These are phyloP conservation scores for Pycnomerus fuliginosus DNA, from an alignment of 2,888 invertebrate species.

Conservation along the genomic window DNA sequence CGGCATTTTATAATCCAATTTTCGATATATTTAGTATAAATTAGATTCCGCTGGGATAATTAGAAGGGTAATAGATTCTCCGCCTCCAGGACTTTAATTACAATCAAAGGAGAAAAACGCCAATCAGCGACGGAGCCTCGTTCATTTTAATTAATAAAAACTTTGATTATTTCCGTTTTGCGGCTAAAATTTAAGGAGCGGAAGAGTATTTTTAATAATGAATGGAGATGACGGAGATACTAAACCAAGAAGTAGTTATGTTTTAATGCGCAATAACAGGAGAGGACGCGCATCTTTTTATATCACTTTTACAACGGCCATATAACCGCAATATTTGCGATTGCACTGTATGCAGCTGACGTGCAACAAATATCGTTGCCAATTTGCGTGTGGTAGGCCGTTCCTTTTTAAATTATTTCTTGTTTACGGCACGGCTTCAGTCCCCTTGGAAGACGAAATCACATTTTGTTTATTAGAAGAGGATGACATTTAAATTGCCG, in stretches of 20 bases:
- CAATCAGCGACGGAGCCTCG: slow-evolving; percentile 9
- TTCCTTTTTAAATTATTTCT: slow-evolving; percentile 14
- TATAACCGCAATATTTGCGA: slow-evolving; percentile 23
- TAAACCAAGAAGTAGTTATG: slow-evolving; percentile 16
- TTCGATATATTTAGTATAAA: slow-evolving; percentile 33
- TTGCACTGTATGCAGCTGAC: slow-evolving; percentile 9
- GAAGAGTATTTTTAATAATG: slow-evolving; percentile 9
- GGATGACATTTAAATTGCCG: slow-evolving; percentile 4
- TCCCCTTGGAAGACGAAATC: slow-evolving; percentile 13
- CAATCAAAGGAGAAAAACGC: slow-evolving; percentile 15
- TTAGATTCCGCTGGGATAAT: slow-evolving; percentile 30
- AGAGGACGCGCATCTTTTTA: slow-evolving; percentile 5
- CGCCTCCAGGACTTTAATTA: slow-evolving; percentile 18
- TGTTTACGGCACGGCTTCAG: slow-evolving; percentile 15
- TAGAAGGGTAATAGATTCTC: slow-evolving; percentile 24
- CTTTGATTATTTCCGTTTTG: slow-evolving; percentile 5
- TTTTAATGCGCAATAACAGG: slow-evolving; percentile 19
- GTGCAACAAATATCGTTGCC: slow-evolving; percentile 18
- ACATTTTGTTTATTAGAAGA: slow-evolving; percentile 7
- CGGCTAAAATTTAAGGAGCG: background rate
- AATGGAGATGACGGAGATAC: slow-evolving; percentile 16
- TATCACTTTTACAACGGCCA: slow-evolving; percentile 20
- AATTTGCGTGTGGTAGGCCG: slow-evolving; percentile 16
- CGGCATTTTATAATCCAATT: slow-evolving; percentile 33
- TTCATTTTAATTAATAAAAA: slow-evolving; percentile 26